phyloP scores from a whole-genome alignment of 2,113 vertebrate genomes.

The Xyliphius kryptos region DNA sequence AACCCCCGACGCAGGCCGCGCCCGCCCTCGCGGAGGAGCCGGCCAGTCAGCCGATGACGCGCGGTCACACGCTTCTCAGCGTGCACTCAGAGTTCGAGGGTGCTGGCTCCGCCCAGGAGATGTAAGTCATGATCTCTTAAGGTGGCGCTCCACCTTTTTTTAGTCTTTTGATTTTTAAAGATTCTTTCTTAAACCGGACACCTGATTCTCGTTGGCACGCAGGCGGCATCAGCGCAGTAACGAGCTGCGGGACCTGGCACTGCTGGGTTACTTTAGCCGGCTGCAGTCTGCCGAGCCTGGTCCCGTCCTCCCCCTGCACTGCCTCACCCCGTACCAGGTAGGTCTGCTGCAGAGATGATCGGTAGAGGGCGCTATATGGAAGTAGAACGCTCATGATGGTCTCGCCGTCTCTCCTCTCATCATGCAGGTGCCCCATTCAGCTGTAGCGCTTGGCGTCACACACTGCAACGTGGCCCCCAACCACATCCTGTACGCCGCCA shows the following conservation, averaged over 20 bases:
- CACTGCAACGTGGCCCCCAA: constrained; percentile 79
- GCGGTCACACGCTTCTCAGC: constrained; percentile 59
- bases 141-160: too few relatives aligned
- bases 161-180: too few relatives aligned
- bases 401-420: neutral
- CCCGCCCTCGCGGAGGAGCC: constrained; percentile 45
- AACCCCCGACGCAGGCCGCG: constrained; percentile 62
- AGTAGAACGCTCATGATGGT: too few relatives aligned
- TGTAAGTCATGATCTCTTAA: too few relatives aligned
- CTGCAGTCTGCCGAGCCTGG: constrained; percentile 67
- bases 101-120: constrained; percentile 50
- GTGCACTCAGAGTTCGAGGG: constrained; percentile 69
- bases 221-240: constrained; percentile 73
- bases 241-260: constrained; percentile 73
- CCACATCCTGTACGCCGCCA: constrained; percentile 79
- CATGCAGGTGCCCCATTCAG: constrained; percentile 77
- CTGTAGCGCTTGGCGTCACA: constrained; percentile 71
- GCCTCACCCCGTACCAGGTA: constrained; percentile 89
- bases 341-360: too few relatives aligned
- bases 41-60: constrained; percentile 40
- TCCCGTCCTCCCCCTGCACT: constrained; percentile 65
- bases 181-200: too few relatives aligned
- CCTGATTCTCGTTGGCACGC: too few relatives aligned
- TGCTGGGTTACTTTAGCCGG: constrained; percentile 80
- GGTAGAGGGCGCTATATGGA: too few relatives aligned